phyloP scores from a whole-genome alignment of 2,113 vertebrate species.

The Charadrius vociferus region DNA sequence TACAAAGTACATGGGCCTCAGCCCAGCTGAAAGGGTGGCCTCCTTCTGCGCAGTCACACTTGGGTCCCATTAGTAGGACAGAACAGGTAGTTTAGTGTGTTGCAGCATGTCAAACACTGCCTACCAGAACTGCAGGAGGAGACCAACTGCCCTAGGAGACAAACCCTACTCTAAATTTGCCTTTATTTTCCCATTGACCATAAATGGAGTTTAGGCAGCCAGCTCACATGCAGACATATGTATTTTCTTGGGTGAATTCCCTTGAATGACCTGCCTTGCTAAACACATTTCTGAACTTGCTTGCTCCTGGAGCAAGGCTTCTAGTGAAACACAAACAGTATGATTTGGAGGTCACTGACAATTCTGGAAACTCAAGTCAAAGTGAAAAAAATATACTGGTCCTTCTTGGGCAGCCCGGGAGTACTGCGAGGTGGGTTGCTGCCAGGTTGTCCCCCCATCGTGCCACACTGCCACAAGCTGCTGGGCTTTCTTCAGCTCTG shows the following conservation, averaged over 20 bases:
- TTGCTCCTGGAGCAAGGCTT: not conserved
- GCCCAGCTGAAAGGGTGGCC: not conserved
- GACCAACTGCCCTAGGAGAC: not conserved
- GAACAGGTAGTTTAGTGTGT: not conserved
- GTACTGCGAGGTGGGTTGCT: rapidly evolving
- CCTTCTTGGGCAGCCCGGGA: not conserved
- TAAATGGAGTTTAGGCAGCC: not conserved
- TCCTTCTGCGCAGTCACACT: not conserved
- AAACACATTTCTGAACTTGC: not conserved
- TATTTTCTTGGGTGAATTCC: not conserved
- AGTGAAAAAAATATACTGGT: not conserved
- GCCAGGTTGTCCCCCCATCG: rapidly evolving
- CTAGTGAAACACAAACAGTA: not conserved
- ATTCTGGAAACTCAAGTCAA: not conserved
- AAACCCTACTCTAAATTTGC: not conserved
- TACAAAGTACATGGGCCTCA: not conserved
- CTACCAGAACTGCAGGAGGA: not conserved
- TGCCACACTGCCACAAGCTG: not conserved
- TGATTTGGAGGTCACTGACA: not conserved
- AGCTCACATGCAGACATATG: not conserved
- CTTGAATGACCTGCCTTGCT: not conserved
- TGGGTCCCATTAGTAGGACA: not conserved
- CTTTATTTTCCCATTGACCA: not conserved
- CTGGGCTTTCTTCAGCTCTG: not conserved
- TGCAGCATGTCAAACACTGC: not conserved